phyloP scores from a whole-genome alignment of 1,140 invertebrate species.

The Lanistes nyassanus region DNA sequence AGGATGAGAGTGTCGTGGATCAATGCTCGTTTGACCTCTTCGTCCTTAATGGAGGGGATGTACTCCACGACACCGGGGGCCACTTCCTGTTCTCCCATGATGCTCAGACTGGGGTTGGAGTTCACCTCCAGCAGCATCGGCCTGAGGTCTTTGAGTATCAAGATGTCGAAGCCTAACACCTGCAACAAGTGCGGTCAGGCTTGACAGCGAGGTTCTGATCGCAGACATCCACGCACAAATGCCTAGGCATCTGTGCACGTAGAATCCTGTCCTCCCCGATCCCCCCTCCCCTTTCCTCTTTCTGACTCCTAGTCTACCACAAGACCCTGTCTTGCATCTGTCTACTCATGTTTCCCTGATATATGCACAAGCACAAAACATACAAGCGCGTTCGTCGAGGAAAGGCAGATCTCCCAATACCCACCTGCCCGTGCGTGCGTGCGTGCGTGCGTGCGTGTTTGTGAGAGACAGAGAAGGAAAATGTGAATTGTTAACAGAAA shows the following conservation, averaged over 20 bases:
- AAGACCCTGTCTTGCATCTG: no score
- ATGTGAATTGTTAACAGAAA: no score
- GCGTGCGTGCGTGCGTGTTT: background rate
- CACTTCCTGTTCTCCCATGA: slow-evolving; percentile 65
- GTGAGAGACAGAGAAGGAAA: no score
- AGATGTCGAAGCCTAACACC: slow-evolving; percentile 70
- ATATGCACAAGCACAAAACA: no score
- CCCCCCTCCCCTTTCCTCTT: background rate
- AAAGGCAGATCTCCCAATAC: no score
- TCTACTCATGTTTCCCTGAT: no score
- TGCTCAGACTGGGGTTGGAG: slow-evolving; percentile 68
- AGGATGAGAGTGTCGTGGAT: slow-evolving; percentile 59
- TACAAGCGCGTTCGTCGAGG: no score
- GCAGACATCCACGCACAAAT: slow-evolving; percentile 1
- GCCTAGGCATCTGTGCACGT: no score
- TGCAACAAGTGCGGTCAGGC: slow-evolving; percentile 34
- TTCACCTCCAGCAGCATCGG: slow-evolving; percentile 70
- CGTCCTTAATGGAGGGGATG: slow-evolving; percentile 58
- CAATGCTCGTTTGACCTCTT: slow-evolving; percentile 62
- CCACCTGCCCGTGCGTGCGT: no score
- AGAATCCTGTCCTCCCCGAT: background rate
- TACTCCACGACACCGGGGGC: slow-evolving; percentile 54
- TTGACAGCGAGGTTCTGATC: no score
- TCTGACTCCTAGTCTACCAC: no score
- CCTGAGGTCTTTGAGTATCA: slow-evolving; percentile 63